Evolutionary conservation across 2,888 invertebrate species (phyloP).

Genomic region (Physocephala rufipes): DNA sequence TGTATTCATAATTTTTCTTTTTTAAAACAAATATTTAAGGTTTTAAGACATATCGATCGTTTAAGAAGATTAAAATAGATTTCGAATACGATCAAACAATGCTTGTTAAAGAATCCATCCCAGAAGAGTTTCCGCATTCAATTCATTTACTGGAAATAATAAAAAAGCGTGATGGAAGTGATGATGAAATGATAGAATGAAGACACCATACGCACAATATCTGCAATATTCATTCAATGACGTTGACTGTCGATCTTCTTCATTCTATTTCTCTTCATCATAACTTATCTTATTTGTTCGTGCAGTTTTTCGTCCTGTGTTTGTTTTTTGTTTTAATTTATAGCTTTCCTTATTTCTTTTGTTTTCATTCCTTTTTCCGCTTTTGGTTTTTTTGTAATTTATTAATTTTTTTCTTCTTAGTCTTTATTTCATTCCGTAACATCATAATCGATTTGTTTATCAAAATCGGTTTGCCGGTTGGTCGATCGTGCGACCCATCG

Average conservation of each 20-base stretch:
- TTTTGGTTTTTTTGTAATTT: background rate
- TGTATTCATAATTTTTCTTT: background rate
- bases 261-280: background rate
- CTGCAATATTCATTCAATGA: background rate
- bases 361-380: too few relatives aligned
- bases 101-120: background rate
- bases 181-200: too few relatives aligned
- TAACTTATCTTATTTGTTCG: background rate
- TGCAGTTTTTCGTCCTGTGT: too few relatives aligned
- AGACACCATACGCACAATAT: background rate
- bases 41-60: too few relatives aligned
- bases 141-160: slow-evolving; percentile 18
- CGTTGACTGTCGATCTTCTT: too few relatives aligned
- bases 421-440: background rate
- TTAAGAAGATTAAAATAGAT: too few relatives aligned
- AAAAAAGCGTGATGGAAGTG: slow-evolving; percentile 2
- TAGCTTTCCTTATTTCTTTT: too few relatives aligned
- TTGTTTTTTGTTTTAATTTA: background rate
- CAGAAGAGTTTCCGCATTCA: slow-evolving; percentile 30
- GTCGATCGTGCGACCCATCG: too few relatives aligned
- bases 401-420: background rate
- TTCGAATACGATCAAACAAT: too few relatives aligned
- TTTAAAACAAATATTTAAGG: too few relatives aligned
- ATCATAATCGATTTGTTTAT: background rate
- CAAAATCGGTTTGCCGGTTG: too few relatives aligned